phyloP scores from a whole-genome alignment of 2,797 vertebrate genomes.

The Natrix natrix region DNA sequence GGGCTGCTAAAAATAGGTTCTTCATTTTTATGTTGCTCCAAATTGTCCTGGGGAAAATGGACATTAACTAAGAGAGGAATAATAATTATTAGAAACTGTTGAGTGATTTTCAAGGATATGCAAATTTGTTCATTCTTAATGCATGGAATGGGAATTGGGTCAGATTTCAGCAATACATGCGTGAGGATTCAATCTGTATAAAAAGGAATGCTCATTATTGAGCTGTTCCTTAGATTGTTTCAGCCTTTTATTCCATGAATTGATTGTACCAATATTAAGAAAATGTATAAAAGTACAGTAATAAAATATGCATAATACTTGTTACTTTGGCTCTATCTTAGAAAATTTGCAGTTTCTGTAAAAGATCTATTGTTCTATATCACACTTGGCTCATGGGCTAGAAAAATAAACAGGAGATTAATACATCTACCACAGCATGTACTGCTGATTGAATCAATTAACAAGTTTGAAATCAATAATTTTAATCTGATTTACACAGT shows the following conservation, averaged over 20 bases:
- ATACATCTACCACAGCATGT: constrained; percentile 57
- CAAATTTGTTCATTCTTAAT: not conserved
- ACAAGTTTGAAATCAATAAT: constrained; percentile 60
- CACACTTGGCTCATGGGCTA: constrained; percentile 27
- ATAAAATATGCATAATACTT: not conserved
- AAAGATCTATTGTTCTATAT: constrained; percentile 1
- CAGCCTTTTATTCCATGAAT: not conserved
- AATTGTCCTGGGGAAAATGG: not conserved
- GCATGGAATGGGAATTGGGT: not conserved
- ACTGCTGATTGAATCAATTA: constrained; percentile 55
- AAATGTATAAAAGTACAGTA: not conserved
- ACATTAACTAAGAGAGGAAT: not conserved
- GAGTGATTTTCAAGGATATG: not conserved
- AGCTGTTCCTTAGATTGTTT: not conserved
- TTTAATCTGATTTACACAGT: constrained; percentile 75
- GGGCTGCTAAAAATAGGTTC: not conserved
- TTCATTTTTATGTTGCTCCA: not conserved
- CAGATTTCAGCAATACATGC: not conserved
- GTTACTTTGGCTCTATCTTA: not conserved
- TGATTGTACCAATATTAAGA: not conserved
- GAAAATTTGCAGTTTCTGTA: constrained; percentile 11
- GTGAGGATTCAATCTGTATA: not conserved
- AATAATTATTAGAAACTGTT: not conserved
- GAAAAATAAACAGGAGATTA: constrained; percentile 40
- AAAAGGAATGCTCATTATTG: not conserved